A percentile compares a stretch with the other conserved stretches of the same genome.
Evolutionary conservation across 2,797 vertebrate species (phyloP).

Genomic region (Lepus townsendii): DNA sequence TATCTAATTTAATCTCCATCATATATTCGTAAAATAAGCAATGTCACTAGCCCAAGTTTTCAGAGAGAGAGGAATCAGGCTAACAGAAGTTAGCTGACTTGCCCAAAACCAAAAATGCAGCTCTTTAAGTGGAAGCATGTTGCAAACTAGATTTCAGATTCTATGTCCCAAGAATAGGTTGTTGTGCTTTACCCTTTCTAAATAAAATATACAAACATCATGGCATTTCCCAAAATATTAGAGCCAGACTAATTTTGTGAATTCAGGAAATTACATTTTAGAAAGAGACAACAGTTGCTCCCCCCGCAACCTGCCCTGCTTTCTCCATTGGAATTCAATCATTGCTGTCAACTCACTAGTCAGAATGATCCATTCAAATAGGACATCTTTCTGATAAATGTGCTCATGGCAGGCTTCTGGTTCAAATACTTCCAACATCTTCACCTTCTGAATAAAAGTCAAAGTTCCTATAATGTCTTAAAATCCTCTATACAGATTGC

Average conservation of each 20-base stretch:
- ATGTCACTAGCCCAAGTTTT: neutral
- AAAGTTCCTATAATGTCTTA: neutral
- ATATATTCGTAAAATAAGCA: neutral
- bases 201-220: slow-evolving; percentile 25
- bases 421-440: neutral
- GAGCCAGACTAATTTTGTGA: neutral
- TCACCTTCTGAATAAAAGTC: neutral
- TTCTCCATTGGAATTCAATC: neutral
- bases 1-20: neutral
- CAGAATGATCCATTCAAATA: neutral
- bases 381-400: neutral
- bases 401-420: neutral
- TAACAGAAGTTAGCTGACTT: neutral
- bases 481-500: neutral
- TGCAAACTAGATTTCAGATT: neutral
- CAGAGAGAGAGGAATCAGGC: neutral
- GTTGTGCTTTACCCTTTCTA: neutral
- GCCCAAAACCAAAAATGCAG: neutral
- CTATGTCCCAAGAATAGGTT: neutral
- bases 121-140: neutral
- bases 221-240: neutral
- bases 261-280: neutral
- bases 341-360: neutral
- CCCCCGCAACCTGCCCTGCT: neutral
- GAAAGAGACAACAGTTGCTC: neutral